Evolutionary conservation across 2,113 vertebrate genomes (phyloP).

Genomic region (Pseudorhombus dupliciocellatus): DNA sequence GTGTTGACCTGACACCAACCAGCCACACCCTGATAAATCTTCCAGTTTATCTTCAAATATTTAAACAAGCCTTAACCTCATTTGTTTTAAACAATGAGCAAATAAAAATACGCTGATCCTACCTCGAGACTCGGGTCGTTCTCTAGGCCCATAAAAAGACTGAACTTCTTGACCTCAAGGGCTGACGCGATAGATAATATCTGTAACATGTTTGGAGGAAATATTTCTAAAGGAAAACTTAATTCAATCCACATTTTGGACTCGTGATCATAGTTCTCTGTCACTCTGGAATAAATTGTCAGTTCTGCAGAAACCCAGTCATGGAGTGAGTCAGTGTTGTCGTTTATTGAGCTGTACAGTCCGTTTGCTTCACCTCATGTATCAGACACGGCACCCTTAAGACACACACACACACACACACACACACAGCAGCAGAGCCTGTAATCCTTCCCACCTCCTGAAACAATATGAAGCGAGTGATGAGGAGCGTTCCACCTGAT

Average conservation of each 20-base stretch:
- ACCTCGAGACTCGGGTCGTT: background rate
- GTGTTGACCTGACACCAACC: constrained; percentile 4
- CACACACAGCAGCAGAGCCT: background rate
- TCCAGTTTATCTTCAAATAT: constrained; percentile 18
- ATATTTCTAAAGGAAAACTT: too few species aligned
- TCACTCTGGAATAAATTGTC: too few species aligned
- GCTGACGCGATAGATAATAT: too few species aligned
- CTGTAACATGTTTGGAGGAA: background rate
- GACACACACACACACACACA: background rate
- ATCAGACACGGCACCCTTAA: constrained; percentile 7
- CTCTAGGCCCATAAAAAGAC: background rate
- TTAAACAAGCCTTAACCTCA: constrained; percentile 11
- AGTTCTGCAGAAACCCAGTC: background rate
- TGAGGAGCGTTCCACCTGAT: too few species aligned
- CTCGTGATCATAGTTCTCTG: too few species aligned
- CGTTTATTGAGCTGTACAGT: constrained; percentile 62
- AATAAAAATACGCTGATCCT: background rate
- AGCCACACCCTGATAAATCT: constrained; percentile 12
- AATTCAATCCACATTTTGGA: too few species aligned
- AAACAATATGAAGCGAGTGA: background rate
- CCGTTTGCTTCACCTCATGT: constrained; percentile 47
- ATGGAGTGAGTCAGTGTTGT: constrained; percentile 36
- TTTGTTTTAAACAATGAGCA: background rate
- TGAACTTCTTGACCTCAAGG: background rate
- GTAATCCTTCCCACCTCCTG: background rate